phyloP scores from a whole-genome alignment of 1,140 invertebrate species.

The Drepana arcuata region DNA sequence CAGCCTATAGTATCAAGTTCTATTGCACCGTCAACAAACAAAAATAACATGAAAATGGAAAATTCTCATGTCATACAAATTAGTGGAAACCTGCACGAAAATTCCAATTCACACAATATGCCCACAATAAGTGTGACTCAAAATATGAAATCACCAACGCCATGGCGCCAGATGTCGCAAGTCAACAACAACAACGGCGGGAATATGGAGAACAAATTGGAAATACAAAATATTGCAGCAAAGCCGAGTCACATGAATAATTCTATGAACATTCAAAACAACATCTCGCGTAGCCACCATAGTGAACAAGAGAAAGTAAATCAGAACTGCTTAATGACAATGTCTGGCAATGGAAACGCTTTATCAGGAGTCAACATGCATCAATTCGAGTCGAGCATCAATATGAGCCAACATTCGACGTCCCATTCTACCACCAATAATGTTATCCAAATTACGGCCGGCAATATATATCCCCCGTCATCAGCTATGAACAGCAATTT shows the following conservation, averaged over 20 bases:
- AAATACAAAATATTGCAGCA: conserved; percentile 42
- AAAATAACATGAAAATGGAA: conserved; percentile 56
- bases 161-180: conserved; percentile 46
- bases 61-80: conserved; percentile 66
- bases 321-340: conserved; percentile 46
- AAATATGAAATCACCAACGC: conserved; percentile 60
- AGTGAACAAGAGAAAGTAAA: conserved; percentile 48
- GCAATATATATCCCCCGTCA: conserved; percentile 59
- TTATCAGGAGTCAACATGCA: conserved; percentile 37
- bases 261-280: conserved; percentile 42
- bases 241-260: conserved; percentile 35
- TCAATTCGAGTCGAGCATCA: conserved; percentile 48
- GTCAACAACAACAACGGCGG: conserved; percentile 16
- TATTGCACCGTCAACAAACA: conserved; percentile 49
- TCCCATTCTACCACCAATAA: conserved; percentile 49
- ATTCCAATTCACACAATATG: conserved; percentile 38
- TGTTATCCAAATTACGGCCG: conserved; percentile 61
- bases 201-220: conserved; percentile 42
- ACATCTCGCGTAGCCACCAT: conserved; percentile 36
- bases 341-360: conserved; percentile 36
- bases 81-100: conserved; percentile 58
- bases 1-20: conserved; percentile 64
- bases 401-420: conserved; percentile 45
- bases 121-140: conserved; percentile 62
- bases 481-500: conserved; percentile 53